Evolutionary conservation across 2,113 vertebrate species (phyloP).

Genomic region (Mystacornis crossleyi): DNA sequence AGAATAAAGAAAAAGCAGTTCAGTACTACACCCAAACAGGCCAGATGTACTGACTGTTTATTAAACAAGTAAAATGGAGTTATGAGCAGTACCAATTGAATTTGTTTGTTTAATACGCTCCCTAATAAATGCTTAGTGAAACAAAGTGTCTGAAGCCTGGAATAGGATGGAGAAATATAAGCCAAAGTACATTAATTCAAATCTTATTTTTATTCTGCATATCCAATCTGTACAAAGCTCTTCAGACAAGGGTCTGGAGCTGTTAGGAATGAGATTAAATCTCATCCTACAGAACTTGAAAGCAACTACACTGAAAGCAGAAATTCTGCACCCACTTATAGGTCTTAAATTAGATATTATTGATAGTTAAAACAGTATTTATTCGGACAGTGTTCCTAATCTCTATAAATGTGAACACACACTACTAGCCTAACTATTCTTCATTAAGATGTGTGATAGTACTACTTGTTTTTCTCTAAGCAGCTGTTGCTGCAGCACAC

Average conservation of each 20-base stretch:
- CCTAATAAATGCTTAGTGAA: neutral
- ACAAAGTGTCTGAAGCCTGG: neutral
- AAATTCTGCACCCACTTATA: neutral
- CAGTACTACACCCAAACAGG: neutral
- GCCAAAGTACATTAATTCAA: neutral
- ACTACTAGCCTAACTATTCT: neutral
- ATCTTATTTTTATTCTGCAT: neutral
- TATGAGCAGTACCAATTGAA: neutral
- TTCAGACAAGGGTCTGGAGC: neutral
- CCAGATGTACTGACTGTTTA: neutral
- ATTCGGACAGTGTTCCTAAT: neutral
- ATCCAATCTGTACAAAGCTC: neutral
- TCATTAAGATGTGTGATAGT: accelerated
- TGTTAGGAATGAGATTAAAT: neutral
- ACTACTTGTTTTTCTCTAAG: neutral
- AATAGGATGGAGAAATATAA: neutral
- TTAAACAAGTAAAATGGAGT: neutral
- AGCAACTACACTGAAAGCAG: neutral
- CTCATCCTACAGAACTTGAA: neutral
- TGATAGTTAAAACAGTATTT: neutral
- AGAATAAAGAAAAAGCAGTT: neutral
- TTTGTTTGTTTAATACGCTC: neutral
- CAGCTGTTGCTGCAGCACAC: accelerated
- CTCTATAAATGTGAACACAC: neutral
- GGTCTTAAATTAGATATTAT: neutral